A percentile compares a stretch with the other conserved stretches of the same genome.
Conservation (phyloP, 2,888 invertebrate genomes). For the Rotaria sp. region DNA sequence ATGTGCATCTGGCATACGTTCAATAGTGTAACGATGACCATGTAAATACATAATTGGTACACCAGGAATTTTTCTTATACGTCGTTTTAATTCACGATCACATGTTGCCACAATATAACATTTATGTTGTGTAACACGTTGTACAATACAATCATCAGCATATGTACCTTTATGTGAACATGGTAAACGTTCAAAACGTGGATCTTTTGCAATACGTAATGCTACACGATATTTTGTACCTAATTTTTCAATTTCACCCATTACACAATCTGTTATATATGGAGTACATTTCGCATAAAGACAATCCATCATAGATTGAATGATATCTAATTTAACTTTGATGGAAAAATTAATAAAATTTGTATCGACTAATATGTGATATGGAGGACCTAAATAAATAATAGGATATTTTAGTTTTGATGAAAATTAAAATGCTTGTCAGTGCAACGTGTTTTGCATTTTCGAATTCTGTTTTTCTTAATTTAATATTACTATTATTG, state of each 20-base stretch:
- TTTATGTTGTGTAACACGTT: conserved; percentile 87
- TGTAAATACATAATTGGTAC: conserved; percentile 87
- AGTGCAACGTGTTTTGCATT: too few species aligned
- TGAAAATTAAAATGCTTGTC: background rate
- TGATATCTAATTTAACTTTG: conserved; percentile 89
- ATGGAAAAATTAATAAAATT: conserved; percentile 98
- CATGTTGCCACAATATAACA: conserved; percentile 99
- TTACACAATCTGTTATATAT: conserved; percentile 93
- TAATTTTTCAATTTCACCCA: conserved; percentile 91
- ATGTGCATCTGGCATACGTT: conserved; percentile 97
- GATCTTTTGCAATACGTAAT: conserved; percentile 75
- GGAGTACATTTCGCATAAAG: conserved; percentile 91
- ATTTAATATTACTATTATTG: too few species aligned
- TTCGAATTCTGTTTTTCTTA: too few species aligned
- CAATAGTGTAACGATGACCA: conserved; percentile 70
- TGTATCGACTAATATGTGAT: conserved; percentile 88
- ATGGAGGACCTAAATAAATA: conserved; percentile 76
- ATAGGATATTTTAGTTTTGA: conserved; percentile 59
- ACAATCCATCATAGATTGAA: conserved; percentile 97
- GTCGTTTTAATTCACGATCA: conserved; percentile 87
- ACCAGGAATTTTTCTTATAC: conserved; percentile 92
- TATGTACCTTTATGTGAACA: conserved; percentile 96
- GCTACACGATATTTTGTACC: conserved; percentile 90
- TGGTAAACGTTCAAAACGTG: conserved; percentile 79
- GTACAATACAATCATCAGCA: conserved; percentile 94